Percentiles rank a stretch among this genome's conserved stretches.
phyloP scores from a whole-genome alignment of 2,888 invertebrate species.

The Drosophila yooni region DNA sequence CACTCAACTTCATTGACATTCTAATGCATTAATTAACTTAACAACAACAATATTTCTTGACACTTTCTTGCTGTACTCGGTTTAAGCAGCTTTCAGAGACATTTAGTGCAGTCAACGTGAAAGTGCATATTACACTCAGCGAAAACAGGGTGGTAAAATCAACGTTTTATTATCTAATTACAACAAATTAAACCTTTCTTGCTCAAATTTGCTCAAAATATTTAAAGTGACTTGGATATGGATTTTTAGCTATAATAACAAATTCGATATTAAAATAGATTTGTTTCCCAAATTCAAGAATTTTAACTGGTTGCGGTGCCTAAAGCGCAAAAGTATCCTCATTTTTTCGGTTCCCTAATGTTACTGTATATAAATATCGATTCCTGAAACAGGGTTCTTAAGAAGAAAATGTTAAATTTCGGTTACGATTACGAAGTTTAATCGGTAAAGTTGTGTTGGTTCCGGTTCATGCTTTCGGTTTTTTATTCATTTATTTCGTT shows the following conservation, averaged over 20 bases:
- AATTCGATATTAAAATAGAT: neutral
- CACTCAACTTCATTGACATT: neutral
- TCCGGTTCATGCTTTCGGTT: neutral
- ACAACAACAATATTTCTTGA: neutral
- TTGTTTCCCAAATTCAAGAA: neutral
- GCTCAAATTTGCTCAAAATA: neutral
- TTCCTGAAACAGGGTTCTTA: neutral
- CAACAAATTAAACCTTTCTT: neutral
- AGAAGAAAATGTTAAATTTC: neutral
- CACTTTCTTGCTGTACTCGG: constrained; percentile 18
- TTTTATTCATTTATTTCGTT: neutral
- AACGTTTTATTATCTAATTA: neutral
- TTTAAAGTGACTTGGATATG: neutral
- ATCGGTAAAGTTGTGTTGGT: neutral
- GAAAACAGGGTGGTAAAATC: neutral
- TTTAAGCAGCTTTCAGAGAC: constrained; percentile 35
- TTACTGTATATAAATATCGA: neutral
- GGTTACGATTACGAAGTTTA: neutral
- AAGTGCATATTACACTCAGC: neutral
- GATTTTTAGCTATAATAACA: neutral
- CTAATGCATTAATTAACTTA: neutral
- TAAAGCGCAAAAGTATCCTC: neutral
- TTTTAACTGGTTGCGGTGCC: neutral
- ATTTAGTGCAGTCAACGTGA: constrained; percentile 31
- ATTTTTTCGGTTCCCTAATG: neutral